A percentile compares a stretch with the other conserved stretches of the same genome.
Conservation (phyloP, 1,140 invertebrate genomes). For the Antheraea pernyi region DNA sequence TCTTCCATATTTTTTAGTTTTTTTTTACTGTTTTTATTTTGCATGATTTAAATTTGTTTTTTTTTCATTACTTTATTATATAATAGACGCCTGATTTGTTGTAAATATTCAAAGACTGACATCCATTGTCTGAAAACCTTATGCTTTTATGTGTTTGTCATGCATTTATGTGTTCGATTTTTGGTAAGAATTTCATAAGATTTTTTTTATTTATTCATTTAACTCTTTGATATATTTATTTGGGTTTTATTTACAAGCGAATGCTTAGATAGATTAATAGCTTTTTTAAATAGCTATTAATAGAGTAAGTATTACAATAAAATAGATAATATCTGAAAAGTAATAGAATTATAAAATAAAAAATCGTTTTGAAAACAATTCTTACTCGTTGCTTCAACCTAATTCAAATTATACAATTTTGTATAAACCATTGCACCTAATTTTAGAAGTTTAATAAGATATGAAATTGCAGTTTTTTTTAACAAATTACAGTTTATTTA, state of each 20-base stretch:
- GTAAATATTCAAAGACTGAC: constrained; percentile 38
- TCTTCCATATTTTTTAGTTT: neutral
- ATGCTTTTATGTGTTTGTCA: constrained; percentile 29
- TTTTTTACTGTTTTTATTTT: neutral
- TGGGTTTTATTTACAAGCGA: neutral
- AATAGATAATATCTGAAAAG: no score
- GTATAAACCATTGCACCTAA: no score
- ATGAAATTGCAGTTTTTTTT: no score
- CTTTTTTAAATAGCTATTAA: neutral
- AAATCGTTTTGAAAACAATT: no score
- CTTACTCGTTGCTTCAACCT: no score
- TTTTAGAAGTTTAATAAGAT: no score
- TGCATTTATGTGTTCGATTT: neutral
- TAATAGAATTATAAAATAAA: no score
- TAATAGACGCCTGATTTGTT: constrained; percentile 19
- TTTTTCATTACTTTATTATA: constrained; percentile 14
- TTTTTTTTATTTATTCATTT: constrained; percentile 1
- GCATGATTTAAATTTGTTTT: neutral
- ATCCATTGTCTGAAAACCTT: constrained; percentile 70
- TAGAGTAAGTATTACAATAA: no score
- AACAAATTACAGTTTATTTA: no score
- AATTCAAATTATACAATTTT: no score
- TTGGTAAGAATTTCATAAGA: neutral
- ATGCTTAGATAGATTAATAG: neutral
- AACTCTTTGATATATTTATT: neutral